A percentile compares a stretch with the other conserved stretches of the same genome.
These are phyloP conservation scores for Lasioglossum leucozonium DNA, from an alignment of 2,888 invertebrate genomes.

Conservation along the genomic window DNA sequence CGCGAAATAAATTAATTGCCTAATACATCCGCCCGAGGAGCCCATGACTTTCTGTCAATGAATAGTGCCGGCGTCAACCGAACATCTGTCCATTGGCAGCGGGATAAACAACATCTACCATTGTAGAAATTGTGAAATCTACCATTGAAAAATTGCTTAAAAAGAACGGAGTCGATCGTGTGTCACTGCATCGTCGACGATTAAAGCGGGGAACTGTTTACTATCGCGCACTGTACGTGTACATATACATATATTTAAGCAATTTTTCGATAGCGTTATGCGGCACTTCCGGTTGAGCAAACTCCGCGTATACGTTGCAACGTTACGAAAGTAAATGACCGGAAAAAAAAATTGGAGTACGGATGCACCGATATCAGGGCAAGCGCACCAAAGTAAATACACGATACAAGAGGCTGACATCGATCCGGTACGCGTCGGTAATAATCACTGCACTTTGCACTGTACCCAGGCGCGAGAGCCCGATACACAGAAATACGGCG, in stretches of 20 bases:
- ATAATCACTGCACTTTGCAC: slow-evolving; percentile 80
- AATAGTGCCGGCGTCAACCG: slow-evolving; percentile 7
- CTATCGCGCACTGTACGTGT: not conserved
- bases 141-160: not conserved
- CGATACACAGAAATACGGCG: slow-evolving; percentile 50
- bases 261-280: not conserved
- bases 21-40: slow-evolving; percentile 59
- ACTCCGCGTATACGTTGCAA: not conserved
- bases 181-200: not conserved
- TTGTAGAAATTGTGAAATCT: not conserved
- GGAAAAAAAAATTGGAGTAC: slow-evolving; percentile 17
- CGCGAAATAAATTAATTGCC: slow-evolving; percentile 75
- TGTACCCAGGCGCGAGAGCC: slow-evolving; percentile 50
- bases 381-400: slow-evolving; percentile 60
- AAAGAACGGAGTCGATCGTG: not conserved
- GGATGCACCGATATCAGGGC: slow-evolving; percentile 39
- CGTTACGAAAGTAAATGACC: slow-evolving; percentile 29
- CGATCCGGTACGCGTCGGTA: slow-evolving; percentile 68
- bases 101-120: not conserved
- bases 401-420: slow-evolving; percentile 52
- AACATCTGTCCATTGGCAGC: not conserved
- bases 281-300: not conserved
- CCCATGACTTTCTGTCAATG: slow-evolving; percentile 32
- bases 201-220: not conserved
- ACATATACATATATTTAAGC: not conserved